A percentile compares a stretch with the other conserved stretches of the same genome.
Conservation (phyloP, 2,888 invertebrate genomes). For the Lagria hirta region DNA sequence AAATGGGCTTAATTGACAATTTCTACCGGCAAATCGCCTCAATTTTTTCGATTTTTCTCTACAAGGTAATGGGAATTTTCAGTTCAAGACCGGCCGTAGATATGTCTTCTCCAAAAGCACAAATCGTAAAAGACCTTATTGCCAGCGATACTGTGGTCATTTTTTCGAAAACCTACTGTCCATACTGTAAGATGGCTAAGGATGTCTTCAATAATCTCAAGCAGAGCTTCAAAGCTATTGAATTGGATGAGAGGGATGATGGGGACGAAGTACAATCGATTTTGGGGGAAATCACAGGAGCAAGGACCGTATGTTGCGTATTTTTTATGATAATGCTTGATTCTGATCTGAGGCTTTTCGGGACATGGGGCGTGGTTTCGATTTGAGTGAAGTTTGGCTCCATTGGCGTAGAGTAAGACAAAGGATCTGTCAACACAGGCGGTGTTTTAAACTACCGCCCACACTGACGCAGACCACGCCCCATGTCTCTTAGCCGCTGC, state of each 20-base stretch:
- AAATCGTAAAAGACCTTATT: slow-evolving; percentile 66
- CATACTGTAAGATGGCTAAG: slow-evolving; percentile 89
- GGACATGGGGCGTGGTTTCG: no score
- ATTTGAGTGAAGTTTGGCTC: no score
- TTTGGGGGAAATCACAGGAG: slow-evolving; percentile 78
- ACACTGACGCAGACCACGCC: no score
- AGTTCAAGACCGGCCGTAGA: slow-evolving; percentile 19
- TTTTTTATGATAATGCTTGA: slow-evolving; percentile 1
- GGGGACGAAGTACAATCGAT: slow-evolving; percentile 77
- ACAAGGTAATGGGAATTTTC: slow-evolving; percentile 23
- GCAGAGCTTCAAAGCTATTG: slow-evolving; percentile 71
- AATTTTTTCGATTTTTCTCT: slow-evolving; percentile 9
- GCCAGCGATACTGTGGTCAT: slow-evolving; percentile 79
- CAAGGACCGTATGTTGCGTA: slow-evolving; percentile 68
- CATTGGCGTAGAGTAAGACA: no score
- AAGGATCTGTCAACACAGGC: no score
- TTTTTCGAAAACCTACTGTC: slow-evolving; percentile 88
- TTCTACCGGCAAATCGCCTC: slow-evolving; percentile 11
- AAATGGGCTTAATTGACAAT: slow-evolving; percentile 11
- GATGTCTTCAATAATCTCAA: slow-evolving; percentile 75
- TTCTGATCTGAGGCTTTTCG: no score
- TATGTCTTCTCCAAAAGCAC: slow-evolving; percentile 17
- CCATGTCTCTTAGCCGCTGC: no score
- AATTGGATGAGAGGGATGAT: slow-evolving; percentile 84
- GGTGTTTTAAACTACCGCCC: no score